Conservation (phyloP, 2,797 vertebrate genomes). For the Acanthis flammea region DNA sequence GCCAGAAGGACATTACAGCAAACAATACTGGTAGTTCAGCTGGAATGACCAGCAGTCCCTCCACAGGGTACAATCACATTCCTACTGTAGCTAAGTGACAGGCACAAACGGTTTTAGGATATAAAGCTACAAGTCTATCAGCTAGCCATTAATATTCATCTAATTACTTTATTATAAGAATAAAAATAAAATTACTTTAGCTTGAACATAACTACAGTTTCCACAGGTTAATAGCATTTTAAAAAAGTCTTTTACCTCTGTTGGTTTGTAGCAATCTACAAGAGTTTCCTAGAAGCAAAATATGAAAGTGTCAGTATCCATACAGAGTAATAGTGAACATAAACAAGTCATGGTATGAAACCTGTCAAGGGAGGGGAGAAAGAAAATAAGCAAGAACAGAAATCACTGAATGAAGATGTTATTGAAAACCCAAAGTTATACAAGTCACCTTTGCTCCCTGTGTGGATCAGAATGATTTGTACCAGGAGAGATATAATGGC, state of each 20-base stretch:
- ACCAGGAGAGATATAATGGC: neutral
- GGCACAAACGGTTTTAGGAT: neutral
- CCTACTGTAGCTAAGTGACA: neutral
- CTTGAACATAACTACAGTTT: neutral
- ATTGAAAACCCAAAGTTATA: neutral
- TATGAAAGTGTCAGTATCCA: conserved; percentile 44
- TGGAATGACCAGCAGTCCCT: neutral
- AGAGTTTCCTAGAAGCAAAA: conserved; percentile 85
- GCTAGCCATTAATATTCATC: neutral
- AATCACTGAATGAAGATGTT: neutral
- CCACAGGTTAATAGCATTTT: conserved; percentile 6
- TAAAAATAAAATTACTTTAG: neutral
- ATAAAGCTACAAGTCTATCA: neutral
- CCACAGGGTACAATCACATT: neutral
- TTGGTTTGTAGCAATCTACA: conserved; percentile 94
- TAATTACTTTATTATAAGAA: neutral
- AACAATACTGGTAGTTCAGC: neutral
- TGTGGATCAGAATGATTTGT: neutral
- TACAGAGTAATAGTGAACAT: conserved; percentile 34
- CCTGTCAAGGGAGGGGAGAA: neutral
- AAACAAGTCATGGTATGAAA: neutral
- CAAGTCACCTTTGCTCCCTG: neutral
- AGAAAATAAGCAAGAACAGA: neutral
- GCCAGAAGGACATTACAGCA: neutral
- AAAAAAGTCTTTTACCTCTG: conserved; percentile 84